Evolutionary conservation across 2,888 invertebrate genomes (phyloP), one percentile per base, ranked within the genome.

Genomic region (Pachydiplax longipennis): DNA sequence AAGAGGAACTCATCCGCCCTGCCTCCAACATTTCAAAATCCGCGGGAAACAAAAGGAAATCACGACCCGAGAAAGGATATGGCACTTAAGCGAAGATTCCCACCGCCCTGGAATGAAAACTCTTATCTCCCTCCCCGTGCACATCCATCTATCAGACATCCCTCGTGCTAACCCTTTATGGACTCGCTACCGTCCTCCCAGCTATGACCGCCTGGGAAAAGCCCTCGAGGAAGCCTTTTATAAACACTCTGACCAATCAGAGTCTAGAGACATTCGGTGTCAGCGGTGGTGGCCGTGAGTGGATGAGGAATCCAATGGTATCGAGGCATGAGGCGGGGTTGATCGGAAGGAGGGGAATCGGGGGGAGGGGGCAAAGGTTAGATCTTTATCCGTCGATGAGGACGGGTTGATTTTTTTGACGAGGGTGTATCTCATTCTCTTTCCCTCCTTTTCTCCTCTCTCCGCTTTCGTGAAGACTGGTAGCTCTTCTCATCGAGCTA

Each of bases 111-210:
- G 83, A 83, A 83, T 83, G 58, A 83, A 83, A 83, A 15, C 61
- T 25, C n/a, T 87, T 87, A 87, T 87, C 87, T 87, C 87, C n/a
- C 37, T 22, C 65, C 87, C 65, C 87, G 37, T 61, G 61, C 87
- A 61, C 87, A 65, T 87, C 87, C 61, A 87, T 87, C 83, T 58
- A 83, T 83, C 83, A 83, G 83, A n/a, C 83, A 35, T 10, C 53
- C 82, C 53, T 83, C 87, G 87, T 87, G 87, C 87, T 61, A 65
- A 87, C 87, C 87, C 87, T 87, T 87, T 61, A 37, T 61, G 87
- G 58, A 31, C 58, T 58, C 83, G 83, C 83, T 58, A 83, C 83
- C 25, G 83, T 83, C 83, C 61, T 37, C 61, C 61, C 31, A 53
- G 58, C 58, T 83, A 58, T 83, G 87, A 61, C 87, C 87, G 61